Evolutionary conservation across 2,888 invertebrate species (phyloP), one percentile per base, ranked within the genome.

Genomic region (Melanostoma scalare): DNA sequence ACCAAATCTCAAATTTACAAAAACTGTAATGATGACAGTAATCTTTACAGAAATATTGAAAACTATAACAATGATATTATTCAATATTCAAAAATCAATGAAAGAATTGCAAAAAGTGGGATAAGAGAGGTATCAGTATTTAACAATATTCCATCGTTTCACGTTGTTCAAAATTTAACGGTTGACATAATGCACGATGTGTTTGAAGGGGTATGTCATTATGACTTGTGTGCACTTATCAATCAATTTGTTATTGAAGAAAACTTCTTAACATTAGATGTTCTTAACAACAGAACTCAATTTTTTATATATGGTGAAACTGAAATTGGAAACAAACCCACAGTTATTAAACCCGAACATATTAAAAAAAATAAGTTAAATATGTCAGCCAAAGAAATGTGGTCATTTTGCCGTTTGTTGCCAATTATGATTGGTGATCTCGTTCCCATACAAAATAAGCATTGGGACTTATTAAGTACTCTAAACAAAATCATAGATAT

Each of bases 391-490:
- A 44, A 10, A n/a, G 44, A 44, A 44, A 44, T 3, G 44, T 44
- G 44, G 44, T n/a, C 44, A 9, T 44, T 44, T 44, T 44, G 44
- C 10, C 44, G 44, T 9, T 44, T 44, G 2, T 44, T 44, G n/a
- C 44, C 44, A 44, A 44, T 44, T n/a, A 44, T 44, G n/a, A 44
- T 44, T n/a, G 44, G n/a, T 44, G 44, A 44, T n/a, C 44, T 44
- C 44, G 9, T 44, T 44, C 44, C 44, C 9, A 9, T 20, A 44
- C 4, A 44, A 44, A 44, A 44, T 10, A n/a, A 44, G n/a, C 44
- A 44, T 44, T n/a, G n/a, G n/a, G n/a, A 44, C 9, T n/a, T 44
- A 44, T 44, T 44, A 44, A 44, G 2, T n/a, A 44, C 2, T n/a
- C n/a, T 44, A 20, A 20, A 20, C 20, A 20, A 20, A 20, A 20